Evolutionary conservation across 2,797 vertebrate species (phyloP).

Genomic region (Catamblyrhynchus diadema): DNA sequence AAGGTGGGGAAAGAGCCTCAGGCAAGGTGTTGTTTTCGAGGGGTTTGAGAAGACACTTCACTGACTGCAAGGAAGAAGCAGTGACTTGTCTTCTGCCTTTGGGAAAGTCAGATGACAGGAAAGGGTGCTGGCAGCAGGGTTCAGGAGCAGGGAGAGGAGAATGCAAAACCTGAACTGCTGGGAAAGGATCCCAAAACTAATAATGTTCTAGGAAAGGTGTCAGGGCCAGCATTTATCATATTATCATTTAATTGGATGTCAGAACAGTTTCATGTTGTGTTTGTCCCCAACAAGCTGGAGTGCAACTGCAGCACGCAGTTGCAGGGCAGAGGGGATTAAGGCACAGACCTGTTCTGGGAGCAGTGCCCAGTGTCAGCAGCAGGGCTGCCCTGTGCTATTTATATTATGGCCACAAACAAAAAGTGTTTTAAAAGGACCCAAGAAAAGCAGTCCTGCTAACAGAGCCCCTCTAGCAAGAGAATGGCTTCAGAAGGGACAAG

Average conservation of each 20-base stretch:
- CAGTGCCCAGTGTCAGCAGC: background rate
- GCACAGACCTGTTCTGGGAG: constrained; percentile 9
- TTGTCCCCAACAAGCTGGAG: background rate
- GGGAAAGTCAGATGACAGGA: background rate
- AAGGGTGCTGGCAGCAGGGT: background rate
- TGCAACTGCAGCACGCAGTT: rapidly evolving
- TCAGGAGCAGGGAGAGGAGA: background rate
- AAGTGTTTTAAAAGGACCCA: background rate
- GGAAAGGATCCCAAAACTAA: background rate
- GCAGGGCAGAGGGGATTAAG: background rate
- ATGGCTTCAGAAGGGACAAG: background rate
- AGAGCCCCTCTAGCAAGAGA: background rate
- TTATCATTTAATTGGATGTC: background rate
- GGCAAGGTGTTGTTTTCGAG: background rate
- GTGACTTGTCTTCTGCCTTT: background rate
- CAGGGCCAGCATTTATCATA: background rate
- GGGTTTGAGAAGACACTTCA: background rate
- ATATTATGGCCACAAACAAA: background rate
- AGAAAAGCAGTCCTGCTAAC: background rate
- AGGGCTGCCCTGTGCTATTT: background rate
- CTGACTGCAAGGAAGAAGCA: background rate
- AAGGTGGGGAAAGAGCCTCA: background rate
- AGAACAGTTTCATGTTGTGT: background rate
- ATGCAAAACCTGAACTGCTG: background rate
- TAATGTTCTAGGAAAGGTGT: background rate